Percentiles rank a stretch among this genome's conserved stretches.
Evolutionary conservation across 2,113 vertebrate genomes (phyloP).

Genomic region (Promerops cafer): DNA sequence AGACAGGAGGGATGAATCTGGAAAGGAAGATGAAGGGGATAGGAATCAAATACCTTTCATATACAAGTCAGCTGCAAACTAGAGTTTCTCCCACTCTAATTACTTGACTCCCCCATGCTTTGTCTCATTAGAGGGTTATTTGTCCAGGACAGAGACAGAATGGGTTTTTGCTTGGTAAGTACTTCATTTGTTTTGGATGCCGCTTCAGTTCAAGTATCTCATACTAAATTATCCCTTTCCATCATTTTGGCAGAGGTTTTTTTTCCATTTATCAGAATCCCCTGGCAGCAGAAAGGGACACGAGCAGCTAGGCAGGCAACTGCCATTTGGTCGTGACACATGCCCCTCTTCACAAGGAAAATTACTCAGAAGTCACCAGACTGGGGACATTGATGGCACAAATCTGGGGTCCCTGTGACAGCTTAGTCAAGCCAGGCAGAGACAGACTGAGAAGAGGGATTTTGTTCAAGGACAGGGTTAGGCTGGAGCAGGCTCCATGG

Average conservation of each 20-base stretch:
- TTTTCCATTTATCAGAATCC: not conserved
- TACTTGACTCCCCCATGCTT: not conserved
- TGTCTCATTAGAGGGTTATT: conserved; percentile 15
- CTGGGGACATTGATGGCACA: not conserved
- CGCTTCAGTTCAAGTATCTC: not conserved
- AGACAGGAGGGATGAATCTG: not conserved
- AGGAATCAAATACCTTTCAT: not conserved
- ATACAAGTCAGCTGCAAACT: conserved; percentile 4
- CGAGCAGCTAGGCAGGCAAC: accelerated
- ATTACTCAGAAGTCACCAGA: not conserved
- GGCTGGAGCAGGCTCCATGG: not conserved
- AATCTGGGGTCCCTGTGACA: not conserved
- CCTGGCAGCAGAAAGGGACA: not conserved
- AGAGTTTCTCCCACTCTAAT: not conserved
- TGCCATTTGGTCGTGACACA: not conserved
- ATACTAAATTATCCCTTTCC: not conserved
- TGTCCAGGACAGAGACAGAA: not conserved
- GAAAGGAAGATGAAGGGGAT: not conserved
- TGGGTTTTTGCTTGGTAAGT: not conserved
- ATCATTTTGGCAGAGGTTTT: not conserved
- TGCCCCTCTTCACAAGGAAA: not conserved
- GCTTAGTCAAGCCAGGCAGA: not conserved
- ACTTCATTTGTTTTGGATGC: not conserved
- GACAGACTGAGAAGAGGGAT: not conserved
- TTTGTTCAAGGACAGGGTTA: not conserved